Conservation (phyloP, 2,888 invertebrate genomes). For the Diogma glabrata region DNA sequence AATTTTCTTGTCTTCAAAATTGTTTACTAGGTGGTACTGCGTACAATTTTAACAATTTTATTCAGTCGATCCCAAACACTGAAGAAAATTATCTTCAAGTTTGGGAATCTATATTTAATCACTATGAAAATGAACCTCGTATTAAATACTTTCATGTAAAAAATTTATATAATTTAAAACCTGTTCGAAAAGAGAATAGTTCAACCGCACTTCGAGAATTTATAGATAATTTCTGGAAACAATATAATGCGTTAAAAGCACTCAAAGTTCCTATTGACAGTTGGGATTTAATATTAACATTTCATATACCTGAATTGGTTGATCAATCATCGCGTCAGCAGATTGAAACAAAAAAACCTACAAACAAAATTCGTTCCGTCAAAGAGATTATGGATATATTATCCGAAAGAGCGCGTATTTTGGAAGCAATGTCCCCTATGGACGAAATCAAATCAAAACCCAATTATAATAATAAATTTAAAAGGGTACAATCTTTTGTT, state of each 20-base stretch:
- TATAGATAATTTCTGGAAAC: background rate
- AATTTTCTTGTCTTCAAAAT: background rate
- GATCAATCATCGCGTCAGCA: background rate
- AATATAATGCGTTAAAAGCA: background rate
- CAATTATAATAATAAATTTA: background rate
- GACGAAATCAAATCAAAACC: background rate
- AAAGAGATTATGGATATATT: background rate
- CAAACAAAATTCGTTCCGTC: background rate
- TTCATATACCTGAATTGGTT: background rate
- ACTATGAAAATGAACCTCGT: background rate
- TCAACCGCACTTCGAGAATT: background rate
- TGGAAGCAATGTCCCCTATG: no score
- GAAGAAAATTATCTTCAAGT: background rate
- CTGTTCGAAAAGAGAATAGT: background rate
- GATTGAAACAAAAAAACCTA: no score
- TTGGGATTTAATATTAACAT: background rate
- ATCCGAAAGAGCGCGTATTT: background rate
- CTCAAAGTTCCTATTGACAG: no score
- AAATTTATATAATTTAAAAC: background rate
- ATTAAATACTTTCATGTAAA: background rate
- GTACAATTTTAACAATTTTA: background rate
- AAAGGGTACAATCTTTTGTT: background rate
- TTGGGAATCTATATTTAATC: background rate
- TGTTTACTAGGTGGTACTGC: background rate
- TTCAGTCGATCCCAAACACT: background rate